Percentiles rank a stretch among this genome's conserved stretches.
phyloP scores from a whole-genome alignment of 1,140 invertebrate species.

The Latrodectus geometricus region DNA sequence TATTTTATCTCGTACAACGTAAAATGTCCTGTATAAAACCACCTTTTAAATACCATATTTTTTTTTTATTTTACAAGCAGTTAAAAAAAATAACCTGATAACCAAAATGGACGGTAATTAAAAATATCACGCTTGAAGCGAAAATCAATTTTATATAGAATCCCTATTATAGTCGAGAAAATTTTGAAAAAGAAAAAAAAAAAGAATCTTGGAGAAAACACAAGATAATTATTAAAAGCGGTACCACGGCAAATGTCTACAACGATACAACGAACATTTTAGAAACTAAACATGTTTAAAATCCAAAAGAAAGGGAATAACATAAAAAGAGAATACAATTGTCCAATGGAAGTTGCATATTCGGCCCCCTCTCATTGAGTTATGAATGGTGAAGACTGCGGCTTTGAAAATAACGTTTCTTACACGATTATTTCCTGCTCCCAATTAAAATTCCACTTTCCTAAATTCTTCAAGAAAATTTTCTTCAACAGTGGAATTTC shows the following conservation, averaged over 20 bases:
- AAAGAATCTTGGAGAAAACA: too few relatives aligned
- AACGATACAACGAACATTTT: neutral
- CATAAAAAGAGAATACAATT: slow-evolving; percentile 1
- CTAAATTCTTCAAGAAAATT: slow-evolving; percentile 44
- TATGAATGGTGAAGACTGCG: slow-evolving; percentile 13
- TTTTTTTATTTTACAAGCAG: too few relatives aligned
- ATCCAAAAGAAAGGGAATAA: neutral
- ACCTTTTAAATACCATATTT: too few relatives aligned
- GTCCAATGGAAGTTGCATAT: slow-evolving; percentile 21
- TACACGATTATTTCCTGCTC: slow-evolving; percentile 26
- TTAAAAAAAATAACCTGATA: too few relatives aligned
- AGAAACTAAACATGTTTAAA: neutral
- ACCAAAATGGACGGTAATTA: too few relatives aligned
- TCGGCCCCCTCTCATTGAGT: slow-evolving; percentile 24
- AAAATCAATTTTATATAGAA: too few relatives aligned
- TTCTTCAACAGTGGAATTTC: slow-evolving; percentile 24
- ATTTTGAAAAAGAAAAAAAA: too few relatives aligned
- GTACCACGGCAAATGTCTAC: neutral
- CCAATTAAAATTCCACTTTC: slow-evolving; percentile 50
- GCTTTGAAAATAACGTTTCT: neutral
- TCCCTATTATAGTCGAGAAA: too few relatives aligned
- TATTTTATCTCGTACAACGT: too few relatives aligned
- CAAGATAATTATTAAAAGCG: neutral
- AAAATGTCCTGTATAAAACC: too few relatives aligned
- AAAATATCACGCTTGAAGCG: too few relatives aligned